Conservation (phyloP, 2,797 vertebrate species). For the Octomys mimax region DNA sequence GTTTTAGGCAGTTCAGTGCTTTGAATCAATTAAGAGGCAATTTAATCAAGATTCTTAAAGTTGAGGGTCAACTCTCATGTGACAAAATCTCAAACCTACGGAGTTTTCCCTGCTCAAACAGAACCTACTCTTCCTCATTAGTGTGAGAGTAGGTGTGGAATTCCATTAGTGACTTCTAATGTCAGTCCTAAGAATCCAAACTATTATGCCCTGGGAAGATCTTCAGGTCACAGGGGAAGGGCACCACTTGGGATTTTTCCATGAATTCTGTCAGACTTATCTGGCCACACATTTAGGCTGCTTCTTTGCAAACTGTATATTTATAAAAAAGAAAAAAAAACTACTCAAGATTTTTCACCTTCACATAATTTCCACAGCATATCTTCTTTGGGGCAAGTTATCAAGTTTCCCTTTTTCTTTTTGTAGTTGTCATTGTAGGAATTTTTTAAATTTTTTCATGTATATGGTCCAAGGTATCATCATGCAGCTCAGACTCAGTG, state of each 20-base stretch:
- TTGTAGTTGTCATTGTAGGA: background rate
- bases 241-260: background rate
- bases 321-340: background rate
- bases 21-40: background rate
- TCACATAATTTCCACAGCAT: background rate
- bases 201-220: background rate
- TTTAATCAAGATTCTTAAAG: background rate
- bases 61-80: background rate
- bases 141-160: background rate
- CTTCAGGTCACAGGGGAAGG: background rate
- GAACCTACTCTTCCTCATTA: background rate
- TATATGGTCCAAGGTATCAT: too few relatives aligned
- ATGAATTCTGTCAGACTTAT: background rate
- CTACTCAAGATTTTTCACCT: background rate
- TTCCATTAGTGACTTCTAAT: background rate
- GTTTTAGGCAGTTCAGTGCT: background rate
- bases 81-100: background rate
- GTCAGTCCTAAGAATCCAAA: background rate
- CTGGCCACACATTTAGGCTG: background rate
- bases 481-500: too few relatives aligned
- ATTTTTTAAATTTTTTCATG: background rate
- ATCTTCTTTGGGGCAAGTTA: background rate
- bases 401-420: background rate
- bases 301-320: background rate
- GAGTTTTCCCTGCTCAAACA: background rate